phyloP scores from a whole-genome alignment of 2,888 invertebrate genomes.

The Erebia epiphron region DNA sequence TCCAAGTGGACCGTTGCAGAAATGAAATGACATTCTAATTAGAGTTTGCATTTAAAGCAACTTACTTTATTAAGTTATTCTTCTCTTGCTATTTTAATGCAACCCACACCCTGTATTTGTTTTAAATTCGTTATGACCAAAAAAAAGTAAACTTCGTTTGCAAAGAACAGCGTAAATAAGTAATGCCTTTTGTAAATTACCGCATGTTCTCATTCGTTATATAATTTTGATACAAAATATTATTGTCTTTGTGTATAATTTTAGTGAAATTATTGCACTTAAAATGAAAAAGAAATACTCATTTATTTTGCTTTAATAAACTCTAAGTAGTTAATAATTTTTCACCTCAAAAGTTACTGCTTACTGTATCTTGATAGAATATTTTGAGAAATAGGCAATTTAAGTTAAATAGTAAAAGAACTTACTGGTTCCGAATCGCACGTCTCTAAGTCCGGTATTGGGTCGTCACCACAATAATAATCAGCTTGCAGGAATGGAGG shows the following conservation, averaged over 20 bases:
- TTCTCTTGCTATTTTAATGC: conserved; percentile 28
- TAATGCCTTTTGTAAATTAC: background rate
- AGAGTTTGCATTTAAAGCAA: conserved; percentile 41
- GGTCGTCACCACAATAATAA: conserved; percentile 87
- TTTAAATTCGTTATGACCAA: background rate
- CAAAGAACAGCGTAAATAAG: background rate
- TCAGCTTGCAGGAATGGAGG: conserved; percentile 88
- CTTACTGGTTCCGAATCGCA: conserved; percentile 91
- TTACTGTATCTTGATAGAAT: too few relatives aligned
- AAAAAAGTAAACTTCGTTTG: background rate
- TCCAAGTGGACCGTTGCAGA: conserved; percentile 40
- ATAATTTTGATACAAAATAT: background rate
- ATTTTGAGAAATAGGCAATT: too few relatives aligned
- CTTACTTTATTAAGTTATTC: conserved; percentile 38
- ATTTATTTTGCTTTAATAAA: background rate
- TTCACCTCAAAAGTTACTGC: too few relatives aligned
- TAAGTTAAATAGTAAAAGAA: conserved; percentile 42
- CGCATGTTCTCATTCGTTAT: background rate
- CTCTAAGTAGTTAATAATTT: background rate
- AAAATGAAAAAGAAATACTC: too few relatives aligned
- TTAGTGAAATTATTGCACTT: background rate
- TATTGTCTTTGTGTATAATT: background rate
- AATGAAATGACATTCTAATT: conserved; percentile 43
- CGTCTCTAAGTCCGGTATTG: conserved; percentile 87
- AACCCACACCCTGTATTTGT: conserved; percentile 29